These are phyloP conservation scores for Amblyteles armatorius DNA, from an alignment of 2,888 invertebrate species.

Conservation along the genomic window DNA sequence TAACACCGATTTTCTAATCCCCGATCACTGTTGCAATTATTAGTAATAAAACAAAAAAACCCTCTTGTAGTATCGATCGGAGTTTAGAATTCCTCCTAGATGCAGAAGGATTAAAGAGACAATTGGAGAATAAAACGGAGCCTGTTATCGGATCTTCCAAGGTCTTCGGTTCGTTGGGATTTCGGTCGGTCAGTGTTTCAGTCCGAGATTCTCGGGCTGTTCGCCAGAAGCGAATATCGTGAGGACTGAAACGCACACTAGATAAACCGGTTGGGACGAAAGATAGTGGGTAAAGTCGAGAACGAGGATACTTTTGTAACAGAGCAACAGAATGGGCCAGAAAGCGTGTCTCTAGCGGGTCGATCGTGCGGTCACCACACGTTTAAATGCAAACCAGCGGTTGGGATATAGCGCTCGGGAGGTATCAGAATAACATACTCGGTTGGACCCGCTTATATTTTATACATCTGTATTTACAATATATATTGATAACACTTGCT, in stretches of 20 bases:
- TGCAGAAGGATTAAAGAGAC: background rate
- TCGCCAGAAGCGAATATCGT: constrained; percentile 54
- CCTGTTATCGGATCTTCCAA: background rate
- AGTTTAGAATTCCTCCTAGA: too few relatives aligned
- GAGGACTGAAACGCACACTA: constrained; percentile 45
- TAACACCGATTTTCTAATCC: background rate
- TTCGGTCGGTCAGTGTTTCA: background rate
- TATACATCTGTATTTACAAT: constrained; percentile 78
- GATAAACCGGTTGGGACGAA: constrained; percentile 67
- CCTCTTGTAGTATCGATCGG: too few relatives aligned
- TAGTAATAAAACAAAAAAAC: too few relatives aligned
- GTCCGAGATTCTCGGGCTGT: constrained; percentile 46
- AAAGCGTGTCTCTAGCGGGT: constrained; percentile 49
- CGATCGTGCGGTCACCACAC: constrained; percentile 35
- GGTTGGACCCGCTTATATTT: constrained; percentile 57
- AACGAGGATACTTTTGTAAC: constrained; percentile 79
- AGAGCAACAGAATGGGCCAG: constrained; percentile 74
- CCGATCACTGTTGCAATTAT: background rate
- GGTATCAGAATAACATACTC: constrained; percentile 29
- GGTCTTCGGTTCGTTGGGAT: background rate
- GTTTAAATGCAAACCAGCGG: constrained; percentile 40
- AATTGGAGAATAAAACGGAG: background rate
- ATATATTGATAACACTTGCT: constrained; percentile 69
- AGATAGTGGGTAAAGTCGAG: constrained; percentile 79
- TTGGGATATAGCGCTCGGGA: background rate